Evolutionary conservation across 2,888 invertebrate species (phyloP).

Genomic region (Hemithea aestivaria): DNA sequence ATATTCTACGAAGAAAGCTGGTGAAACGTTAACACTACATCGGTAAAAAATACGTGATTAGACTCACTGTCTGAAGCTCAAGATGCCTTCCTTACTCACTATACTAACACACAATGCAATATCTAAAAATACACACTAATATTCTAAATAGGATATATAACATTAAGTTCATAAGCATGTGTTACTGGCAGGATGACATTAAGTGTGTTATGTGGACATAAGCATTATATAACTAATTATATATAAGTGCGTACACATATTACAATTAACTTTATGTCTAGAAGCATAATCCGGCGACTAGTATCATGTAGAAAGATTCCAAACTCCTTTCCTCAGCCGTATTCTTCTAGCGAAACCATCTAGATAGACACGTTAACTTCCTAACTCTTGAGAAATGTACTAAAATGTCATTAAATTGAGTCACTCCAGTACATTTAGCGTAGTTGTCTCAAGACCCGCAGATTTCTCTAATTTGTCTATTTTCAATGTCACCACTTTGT

Average conservation of each 20-base stretch:
- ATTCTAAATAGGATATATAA: conserved; percentile 71
- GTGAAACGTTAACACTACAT: conserved; percentile 54
- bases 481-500: conserved; percentile 64
- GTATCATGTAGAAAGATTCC: conserved; percentile 76
- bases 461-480: conserved; percentile 43
- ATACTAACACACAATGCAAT: conserved; percentile 76
- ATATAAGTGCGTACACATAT: conserved; percentile 67
- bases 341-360: conserved; percentile 23
- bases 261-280: conserved; percentile 66
- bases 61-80: conserved; percentile 73
- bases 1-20: conserved; percentile 53
- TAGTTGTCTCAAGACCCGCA: too few relatives aligned
- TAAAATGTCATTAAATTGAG: too few relatives aligned
- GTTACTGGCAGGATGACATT: conserved; percentile 76
- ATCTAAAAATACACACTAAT: conserved; percentile 77
- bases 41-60: conserved; percentile 73
- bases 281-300: conserved; percentile 71
- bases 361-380: too few relatives aligned
- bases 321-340: conserved; percentile 43
- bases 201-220: conserved; percentile 75
- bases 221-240: conserved; percentile 72
- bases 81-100: conserved; percentile 69
- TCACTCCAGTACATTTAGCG: too few relatives aligned
- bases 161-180: conserved; percentile 74
- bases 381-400: too few relatives aligned